Evolutionary conservation across 2,888 invertebrate genomes (phyloP).

Genomic region (Oegoconia quadripuncta): DNA sequence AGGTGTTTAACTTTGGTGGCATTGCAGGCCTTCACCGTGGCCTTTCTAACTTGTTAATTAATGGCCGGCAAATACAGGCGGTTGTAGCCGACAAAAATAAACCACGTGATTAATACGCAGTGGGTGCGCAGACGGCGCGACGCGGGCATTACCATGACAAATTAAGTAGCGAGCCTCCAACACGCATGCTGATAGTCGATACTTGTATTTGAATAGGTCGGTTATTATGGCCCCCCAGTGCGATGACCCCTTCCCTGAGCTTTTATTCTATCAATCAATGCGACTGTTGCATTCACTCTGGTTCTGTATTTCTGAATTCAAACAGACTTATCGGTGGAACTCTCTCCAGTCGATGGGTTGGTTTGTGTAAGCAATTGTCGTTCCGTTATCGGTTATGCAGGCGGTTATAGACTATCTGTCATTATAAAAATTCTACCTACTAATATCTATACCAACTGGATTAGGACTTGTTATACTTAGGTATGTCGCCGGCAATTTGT

Average conservation of each 20-base stretch:
- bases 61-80: conserved; percentile 29
- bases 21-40: conserved; percentile 50
- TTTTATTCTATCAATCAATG: conserved; percentile 16
- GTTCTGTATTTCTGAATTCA: too few relatives aligned
- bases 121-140: conserved; percentile 57
- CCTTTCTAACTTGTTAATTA: conserved; percentile 58
- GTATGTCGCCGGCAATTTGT: too few relatives aligned
- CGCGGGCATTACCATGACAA: conserved; percentile 48
- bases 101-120: conserved; percentile 41
- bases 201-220: conserved; percentile 38
- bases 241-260: conserved; percentile 45
- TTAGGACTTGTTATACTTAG: too few relatives aligned
- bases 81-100: conserved; percentile 52
- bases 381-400: conserved; percentile 8
- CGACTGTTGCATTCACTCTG: conserved; percentile 9
- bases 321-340: neutral
- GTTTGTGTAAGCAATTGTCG: conserved; percentile 1
- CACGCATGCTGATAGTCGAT: conserved; percentile 25
- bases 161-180: conserved; percentile 40
- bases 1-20: neutral
- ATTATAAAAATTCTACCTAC: too few relatives aligned
- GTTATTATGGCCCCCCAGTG: conserved; percentile 42
- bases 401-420: too few relatives aligned
- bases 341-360: conserved; percentile 1
- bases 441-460: too few relatives aligned